phyloP scores from a whole-genome alignment of 2,888 invertebrate species.

The Muscina levida region DNA sequence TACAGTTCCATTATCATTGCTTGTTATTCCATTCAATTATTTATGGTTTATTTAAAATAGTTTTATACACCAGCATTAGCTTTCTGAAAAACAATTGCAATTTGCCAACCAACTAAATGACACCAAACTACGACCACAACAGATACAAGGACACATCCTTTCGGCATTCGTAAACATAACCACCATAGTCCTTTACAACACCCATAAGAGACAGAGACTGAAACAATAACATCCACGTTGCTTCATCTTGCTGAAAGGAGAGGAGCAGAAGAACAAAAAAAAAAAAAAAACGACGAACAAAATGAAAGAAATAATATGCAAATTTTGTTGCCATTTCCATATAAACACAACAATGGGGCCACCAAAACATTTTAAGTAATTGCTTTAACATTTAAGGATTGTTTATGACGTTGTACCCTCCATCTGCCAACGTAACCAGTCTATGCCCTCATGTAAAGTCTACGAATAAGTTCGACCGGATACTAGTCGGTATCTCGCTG shows the following conservation, averaged over 20 bases:
- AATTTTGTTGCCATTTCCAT: conserved; percentile 74
- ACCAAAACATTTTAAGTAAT: conserved; percentile 79
- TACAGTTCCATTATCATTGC: too few species aligned
- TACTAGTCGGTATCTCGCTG: conserved; percentile 39
- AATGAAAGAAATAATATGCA: conserved; percentile 76
- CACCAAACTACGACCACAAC: conserved; percentile 5
- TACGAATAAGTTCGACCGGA: conserved; percentile 47
- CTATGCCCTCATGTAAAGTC: neutral
- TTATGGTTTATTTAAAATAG: conserved; percentile 42
- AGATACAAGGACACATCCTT: conserved; percentile 13
- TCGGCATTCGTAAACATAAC: neutral
- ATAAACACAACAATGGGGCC: conserved; percentile 71
- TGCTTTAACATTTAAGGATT: conserved; percentile 79
- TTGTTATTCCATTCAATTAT: conserved; percentile 22
- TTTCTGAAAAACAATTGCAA: neutral
- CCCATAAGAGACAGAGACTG: too few species aligned
- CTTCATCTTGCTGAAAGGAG: conserved; percentile 18
- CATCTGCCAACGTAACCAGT: neutral
- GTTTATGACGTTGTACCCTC: conserved; percentile 69
- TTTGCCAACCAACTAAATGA: conserved; percentile 19
- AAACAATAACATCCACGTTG: neutral
- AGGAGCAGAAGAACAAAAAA: conserved; percentile 35
- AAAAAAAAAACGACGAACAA: too few species aligned
- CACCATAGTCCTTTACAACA: neutral
- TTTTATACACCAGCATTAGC: conserved; percentile 23